Percentiles rank a stretch among this genome's conserved stretches.
Evolutionary conservation across 2,113 vertebrate genomes (phyloP).

Genomic region (Pseudopipra pipra): DNA sequence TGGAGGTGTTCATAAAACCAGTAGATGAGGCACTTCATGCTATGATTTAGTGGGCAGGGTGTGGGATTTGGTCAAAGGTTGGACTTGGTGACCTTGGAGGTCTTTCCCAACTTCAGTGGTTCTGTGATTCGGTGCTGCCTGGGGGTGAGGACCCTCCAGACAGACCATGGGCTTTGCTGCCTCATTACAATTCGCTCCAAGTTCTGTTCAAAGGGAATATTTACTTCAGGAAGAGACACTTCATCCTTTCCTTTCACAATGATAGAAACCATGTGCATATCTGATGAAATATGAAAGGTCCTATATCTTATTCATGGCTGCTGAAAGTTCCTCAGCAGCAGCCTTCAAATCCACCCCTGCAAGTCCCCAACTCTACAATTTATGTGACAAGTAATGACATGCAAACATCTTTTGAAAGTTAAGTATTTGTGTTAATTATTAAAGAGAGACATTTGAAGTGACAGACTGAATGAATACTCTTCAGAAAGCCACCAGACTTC

Average conservation of each 20-base stretch:
- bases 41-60: too few relatives aligned
- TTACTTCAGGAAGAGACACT: neutral
- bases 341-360: constrained; percentile 40
- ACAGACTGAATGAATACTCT: neutral
- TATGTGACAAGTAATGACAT: constrained; percentile 55
- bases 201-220: neutral
- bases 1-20: fast-evolving
- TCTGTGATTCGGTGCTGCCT: neutral
- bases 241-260: neutral
- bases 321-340: constrained; percentile 32
- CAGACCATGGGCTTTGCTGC: neutral
- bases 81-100: neutral
- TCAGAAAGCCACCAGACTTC: neutral
- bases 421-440: constrained; percentile 68
- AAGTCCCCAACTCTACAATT: constrained; percentile 14
- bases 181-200: fast-evolving
- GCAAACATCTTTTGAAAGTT: constrained; percentile 56
- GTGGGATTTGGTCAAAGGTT: neutral
- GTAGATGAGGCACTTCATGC: neutral
- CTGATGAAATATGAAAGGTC: constrained; percentile 40
- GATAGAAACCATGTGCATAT: neutral
- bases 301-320: constrained; percentile 56
- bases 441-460: constrained; percentile 40
- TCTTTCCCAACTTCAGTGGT: neutral
- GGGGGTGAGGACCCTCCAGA: neutral